Conservation (phyloP, 2,888 invertebrate genomes). For the Temnothorax rugatulus region DNA sequence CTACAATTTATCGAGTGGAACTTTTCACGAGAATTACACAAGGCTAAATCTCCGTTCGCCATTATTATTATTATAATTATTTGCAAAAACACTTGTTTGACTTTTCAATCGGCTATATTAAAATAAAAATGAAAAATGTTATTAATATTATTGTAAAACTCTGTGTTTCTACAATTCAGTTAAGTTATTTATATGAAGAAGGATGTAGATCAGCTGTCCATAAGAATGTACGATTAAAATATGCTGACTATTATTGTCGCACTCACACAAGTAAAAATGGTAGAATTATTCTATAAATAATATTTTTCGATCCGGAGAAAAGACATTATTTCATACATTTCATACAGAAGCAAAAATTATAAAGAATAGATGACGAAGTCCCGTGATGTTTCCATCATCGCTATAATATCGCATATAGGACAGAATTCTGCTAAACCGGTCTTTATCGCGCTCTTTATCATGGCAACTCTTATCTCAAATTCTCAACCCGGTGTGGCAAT, state of each 20-base stretch:
- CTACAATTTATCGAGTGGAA: background rate
- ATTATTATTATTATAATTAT: background rate
- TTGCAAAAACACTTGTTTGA: background rate
- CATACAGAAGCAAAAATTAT: background rate
- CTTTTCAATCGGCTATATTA: background rate
- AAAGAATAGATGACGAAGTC: background rate
- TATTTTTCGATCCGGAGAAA: background rate
- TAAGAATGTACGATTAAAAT: background rate
- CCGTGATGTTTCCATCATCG: background rate
- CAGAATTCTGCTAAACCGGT: background rate
- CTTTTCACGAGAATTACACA: background rate
- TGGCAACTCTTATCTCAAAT: constrained; percentile 13
- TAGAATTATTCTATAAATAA: background rate
- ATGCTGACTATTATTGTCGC: background rate
- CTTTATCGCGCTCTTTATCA: constrained; percentile 20
- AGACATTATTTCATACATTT: too few relatives aligned
- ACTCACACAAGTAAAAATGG: background rate
- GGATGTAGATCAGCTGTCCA: background rate
- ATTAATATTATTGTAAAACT: constrained; percentile 8
- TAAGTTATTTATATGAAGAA: background rate
- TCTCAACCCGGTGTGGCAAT: background rate
- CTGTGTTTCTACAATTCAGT: background rate
- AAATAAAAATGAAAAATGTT: background rate
- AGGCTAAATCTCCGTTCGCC: background rate
- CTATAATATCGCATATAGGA: background rate